Percentiles rank a stretch among this genome's conserved stretches.
phyloP scores from a whole-genome alignment of 2,797 vertebrate species.

The Ctenopoma multispine region DNA sequence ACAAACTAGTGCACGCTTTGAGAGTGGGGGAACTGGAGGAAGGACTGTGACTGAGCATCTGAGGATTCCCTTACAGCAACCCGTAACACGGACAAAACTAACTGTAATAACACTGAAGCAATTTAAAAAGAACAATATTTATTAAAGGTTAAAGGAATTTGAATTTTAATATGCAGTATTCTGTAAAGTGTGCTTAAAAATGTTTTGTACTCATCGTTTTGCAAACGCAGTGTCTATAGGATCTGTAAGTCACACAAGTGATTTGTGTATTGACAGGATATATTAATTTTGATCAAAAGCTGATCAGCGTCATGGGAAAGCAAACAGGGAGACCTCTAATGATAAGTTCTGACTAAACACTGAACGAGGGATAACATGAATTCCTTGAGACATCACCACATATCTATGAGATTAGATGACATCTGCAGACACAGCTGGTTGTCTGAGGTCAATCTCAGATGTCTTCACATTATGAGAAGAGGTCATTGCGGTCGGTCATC shows the following conservation, averaged over 20 bases:
- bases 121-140: too few relatives aligned
- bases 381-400: slow-evolving; percentile 5
- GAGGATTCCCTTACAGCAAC: not conserved
- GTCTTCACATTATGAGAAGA: not conserved
- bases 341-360: not conserved
- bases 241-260: too few relatives aligned
- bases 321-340: not conserved
- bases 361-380: not conserved
- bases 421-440: slow-evolving; percentile 1
- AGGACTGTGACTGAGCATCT: not conserved
- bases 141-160: too few relatives aligned
- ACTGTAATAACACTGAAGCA: not conserved
- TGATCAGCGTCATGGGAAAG: not conserved
- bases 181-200: too few relatives aligned
- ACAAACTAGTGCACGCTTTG: not conserved
- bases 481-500: not conserved
- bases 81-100: not conserved
- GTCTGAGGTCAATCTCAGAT: not conserved
- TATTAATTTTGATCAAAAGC: not conserved
- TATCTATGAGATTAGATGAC: slow-evolving; percentile 12
- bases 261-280: not conserved
- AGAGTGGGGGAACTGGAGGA: not conserved
- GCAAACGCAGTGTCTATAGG: too few relatives aligned
- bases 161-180: too few relatives aligned
- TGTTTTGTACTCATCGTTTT: too few relatives aligned